phyloP scores from a whole-genome alignment of 2,888 invertebrate genomes.

The Tinea semifulvella region DNA sequence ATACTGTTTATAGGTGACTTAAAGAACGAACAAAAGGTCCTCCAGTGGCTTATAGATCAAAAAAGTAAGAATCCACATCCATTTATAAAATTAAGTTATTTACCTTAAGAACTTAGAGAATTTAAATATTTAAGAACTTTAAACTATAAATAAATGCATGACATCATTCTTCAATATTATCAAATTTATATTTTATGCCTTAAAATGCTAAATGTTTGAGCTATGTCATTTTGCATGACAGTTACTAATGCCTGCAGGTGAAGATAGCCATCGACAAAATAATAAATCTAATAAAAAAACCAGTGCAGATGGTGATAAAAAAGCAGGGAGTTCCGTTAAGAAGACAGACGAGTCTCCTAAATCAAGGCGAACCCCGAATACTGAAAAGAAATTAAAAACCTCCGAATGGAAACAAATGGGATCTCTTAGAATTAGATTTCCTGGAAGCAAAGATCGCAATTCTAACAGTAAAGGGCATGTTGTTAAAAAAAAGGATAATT shows the following conservation, averaged over 20 bases:
- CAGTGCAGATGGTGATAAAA: slow-evolving; percentile 60
- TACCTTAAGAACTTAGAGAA: slow-evolving; percentile 26
- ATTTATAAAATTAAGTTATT: slow-evolving; percentile 29
- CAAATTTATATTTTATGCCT: slow-evolving; percentile 46
- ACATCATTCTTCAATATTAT: slow-evolving; percentile 52
- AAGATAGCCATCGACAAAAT: slow-evolving; percentile 60
- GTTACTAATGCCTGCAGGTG: slow-evolving; percentile 70
- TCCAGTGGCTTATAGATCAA: slow-evolving; percentile 95
- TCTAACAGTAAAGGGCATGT: slow-evolving; percentile 32
- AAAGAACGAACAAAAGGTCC: slow-evolving; percentile 93
- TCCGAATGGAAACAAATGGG: slow-evolving; percentile 37
- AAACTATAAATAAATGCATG: slow-evolving; percentile 45
- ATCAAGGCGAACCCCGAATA: slow-evolving; percentile 17
- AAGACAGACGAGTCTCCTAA: slow-evolving; percentile 25
- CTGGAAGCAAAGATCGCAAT: slow-evolving; percentile 27
- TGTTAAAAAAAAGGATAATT: slow-evolving; percentile 42
- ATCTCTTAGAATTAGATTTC: slow-evolving; percentile 38
- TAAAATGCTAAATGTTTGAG: slow-evolving; percentile 63
- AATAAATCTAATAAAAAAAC: slow-evolving; percentile 57
- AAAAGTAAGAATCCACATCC: slow-evolving; percentile 88
- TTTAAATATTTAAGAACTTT: background rate
- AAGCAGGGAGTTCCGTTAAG: slow-evolving; percentile 38
- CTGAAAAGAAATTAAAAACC: slow-evolving; percentile 26
- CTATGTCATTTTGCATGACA: slow-evolving; percentile 68
- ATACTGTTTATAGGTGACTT: slow-evolving; percentile 84